Percentiles rank a stretch among this genome's conserved stretches.
Evolutionary conservation across 2,797 vertebrate genomes (phyloP).

Genomic region (Denticeps clupeoides): DNA sequence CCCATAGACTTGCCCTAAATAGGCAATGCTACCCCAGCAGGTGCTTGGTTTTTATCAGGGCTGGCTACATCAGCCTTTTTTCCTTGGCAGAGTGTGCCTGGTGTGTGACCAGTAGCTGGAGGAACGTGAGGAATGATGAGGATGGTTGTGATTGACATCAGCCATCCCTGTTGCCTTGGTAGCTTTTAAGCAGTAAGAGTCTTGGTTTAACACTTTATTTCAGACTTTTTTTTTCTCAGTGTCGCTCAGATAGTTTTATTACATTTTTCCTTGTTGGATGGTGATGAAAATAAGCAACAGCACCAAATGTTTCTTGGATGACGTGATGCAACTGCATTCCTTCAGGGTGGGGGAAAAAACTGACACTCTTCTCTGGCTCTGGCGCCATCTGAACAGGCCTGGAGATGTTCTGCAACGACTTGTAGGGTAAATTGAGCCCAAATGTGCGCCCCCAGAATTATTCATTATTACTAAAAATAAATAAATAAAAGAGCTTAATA

Average conservation of each 20-base stretch:
- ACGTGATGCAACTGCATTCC: slow-evolving; percentile 28
- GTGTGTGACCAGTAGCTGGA: slow-evolving; percentile 3
- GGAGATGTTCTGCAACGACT: neutral
- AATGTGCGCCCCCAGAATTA: neutral
- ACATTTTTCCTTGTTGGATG: neutral
- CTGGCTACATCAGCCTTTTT: slow-evolving; percentile 3
- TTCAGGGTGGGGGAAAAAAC: slow-evolving; percentile 6
- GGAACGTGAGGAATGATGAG: slow-evolving; percentile 10
- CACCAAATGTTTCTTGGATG: slow-evolving; percentile 15
- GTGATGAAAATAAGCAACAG: slow-evolving; percentile 21
- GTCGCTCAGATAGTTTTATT: too few relatives aligned
- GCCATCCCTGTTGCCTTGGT: too few relatives aligned
- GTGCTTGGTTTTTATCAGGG: slow-evolving; percentile 6
- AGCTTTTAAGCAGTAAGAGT: neutral
- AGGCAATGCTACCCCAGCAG: slow-evolving; percentile 15
- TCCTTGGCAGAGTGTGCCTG: neutral
- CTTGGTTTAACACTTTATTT: too few relatives aligned
- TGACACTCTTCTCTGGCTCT: neutral
- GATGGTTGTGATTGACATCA: slow-evolving; percentile 3
- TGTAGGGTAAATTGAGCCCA: neutral
- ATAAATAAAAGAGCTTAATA: too few relatives aligned
- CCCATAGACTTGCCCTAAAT: slow-evolving; percentile 13
- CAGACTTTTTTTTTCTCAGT: neutral
- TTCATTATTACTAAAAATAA: too few relatives aligned
- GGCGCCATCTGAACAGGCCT: neutral